Base-by-base conservation (phyloP, 2,888 invertebrate species). In the Xestia xanthographa region DNA sequence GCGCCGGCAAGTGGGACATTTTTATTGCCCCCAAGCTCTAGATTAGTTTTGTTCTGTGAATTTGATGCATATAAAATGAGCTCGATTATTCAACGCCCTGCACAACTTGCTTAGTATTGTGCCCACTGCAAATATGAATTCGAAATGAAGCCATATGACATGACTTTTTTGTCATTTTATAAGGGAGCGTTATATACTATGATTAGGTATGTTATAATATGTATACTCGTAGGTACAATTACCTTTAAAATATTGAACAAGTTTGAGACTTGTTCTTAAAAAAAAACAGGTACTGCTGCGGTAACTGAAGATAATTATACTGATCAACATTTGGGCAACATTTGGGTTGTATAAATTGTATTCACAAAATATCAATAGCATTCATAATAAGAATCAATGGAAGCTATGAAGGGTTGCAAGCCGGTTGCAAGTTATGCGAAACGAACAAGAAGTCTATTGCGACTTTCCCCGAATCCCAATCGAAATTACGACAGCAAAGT, bases 21-120 rank as follows among this genome's bases (percentile, higher is more conserved):
- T 96, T 96, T 96, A 96, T 96, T 95, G 94, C 95, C 94, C 90
- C 92, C 90, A 91, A 91, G 94, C 93, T 93, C 92, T 93, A 95
- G 95, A 96, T 96, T 96, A 96, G 96, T 95, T 96, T 96, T 96
- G 96, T 96, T 95, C 94, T 94, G 94, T 92, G 94, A 95, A 94
- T 96, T 95, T 96, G 96, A 96, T 96, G 96, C 96, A 96, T 96
- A 95, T 93, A 94, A 92, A 96, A 96, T 96, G 96, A 96, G 94
- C 92, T 93, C 95, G 93, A 95, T 96, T 95, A 95, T 95, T 95
- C 95, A 94, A 91, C 94, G 89, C 95, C 94, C 94, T 91, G 86
- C 90, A 87, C 91, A 90, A 92, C 92, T 94, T 92, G 92, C 91
- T 91, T 92, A 89, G 87, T 87, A 92, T 92, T 84, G 84, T 93